A percentile compares a stretch with the other conserved stretches of the same genome.
phyloP scores from a whole-genome alignment of 2,888 invertebrate species.

The Linnaemya vulpina region DNA sequence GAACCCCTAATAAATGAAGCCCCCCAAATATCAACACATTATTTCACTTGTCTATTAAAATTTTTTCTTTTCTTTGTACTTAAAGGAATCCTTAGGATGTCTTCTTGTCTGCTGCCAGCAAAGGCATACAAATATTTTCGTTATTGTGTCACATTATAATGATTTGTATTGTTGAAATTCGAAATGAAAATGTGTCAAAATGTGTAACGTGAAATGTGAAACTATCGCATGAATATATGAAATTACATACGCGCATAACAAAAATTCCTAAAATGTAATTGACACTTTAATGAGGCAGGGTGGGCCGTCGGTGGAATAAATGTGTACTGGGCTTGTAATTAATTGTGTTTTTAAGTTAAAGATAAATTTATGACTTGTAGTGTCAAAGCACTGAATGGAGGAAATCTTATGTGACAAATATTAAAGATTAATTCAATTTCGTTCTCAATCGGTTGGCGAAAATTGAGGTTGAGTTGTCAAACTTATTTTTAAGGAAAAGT shows the following conservation, averaged over 20 bases:
- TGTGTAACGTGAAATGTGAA: conserved; percentile 21
- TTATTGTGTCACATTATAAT: conserved; percentile 20
- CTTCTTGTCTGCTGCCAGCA: background rate
- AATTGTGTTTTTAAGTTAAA: background rate
- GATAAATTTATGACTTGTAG: too few relatives aligned
- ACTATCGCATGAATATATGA: too few relatives aligned
- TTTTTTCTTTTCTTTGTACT: background rate
- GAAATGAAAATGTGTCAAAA: conserved; percentile 53
- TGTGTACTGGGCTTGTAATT: background rate
- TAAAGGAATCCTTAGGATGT: conserved; percentile 38
- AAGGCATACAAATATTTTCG: conserved; percentile 23
- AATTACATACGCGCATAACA: background rate
- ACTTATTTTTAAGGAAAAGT: too few relatives aligned
- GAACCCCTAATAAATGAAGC: conserved; percentile 55
- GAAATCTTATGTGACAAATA: too few relatives aligned
- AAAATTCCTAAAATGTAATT: conserved; percentile 27
- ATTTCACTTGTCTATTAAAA: background rate
- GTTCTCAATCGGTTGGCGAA: too few relatives aligned
- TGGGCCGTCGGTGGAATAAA: background rate
- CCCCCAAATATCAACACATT: conserved; percentile 62
- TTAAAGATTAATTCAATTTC: too few relatives aligned
- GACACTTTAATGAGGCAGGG: conserved; percentile 17
- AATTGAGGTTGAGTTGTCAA: background rate
- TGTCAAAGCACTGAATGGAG: too few relatives aligned
- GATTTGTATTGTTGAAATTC: conserved; percentile 17